Base-by-base conservation (phyloP, 2,797 vertebrate species). In the Anabacerthia variegaticeps region DNA sequence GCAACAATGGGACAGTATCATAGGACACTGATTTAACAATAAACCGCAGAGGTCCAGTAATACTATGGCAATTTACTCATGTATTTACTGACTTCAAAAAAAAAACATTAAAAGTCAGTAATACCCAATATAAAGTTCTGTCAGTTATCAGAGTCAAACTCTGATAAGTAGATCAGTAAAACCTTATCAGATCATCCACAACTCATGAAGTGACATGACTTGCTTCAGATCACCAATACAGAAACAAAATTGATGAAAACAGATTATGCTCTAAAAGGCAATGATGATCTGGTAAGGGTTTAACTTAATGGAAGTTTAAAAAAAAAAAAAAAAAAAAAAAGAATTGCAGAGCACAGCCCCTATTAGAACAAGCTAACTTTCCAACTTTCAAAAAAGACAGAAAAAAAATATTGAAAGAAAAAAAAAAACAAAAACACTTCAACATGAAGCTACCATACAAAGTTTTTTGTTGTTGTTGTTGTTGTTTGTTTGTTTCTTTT, bases 391-490 rank as follows among this genome's bases (percentile, higher is more conserved):
- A 97, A 97, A 97, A 97, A 93, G 97, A 97, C 97, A 88, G 96
- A 95, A 93, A 93, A 93, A 93, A 73, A 89, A 94, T 72, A 3
- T 62, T 44, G 71, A 74, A 63, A 74, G 13, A 67, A 86, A 74
- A 26, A 86, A 26, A 43, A 41, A 65, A 55, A 7, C 39, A 52
- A 85, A 90, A 85, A 19, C 98, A 98, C 99, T 99, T 99, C 98
- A 99, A 98, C 98, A 99, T 98, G 98, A 99, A 99, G 99, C 98
- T 99, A 98, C 98, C 98, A 98, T 98, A 98, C 98, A 93, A 97
- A 97, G 97, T 98, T 97, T 97, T 96, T 96, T 96, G 91, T 63
- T 48, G 92, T 46, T 22, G 44, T 97, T 96, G 49, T 94, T 97
- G 24, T 71, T 66, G 59, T 68, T 96, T 97, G 96, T 37, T 37